Conservation (phyloP, 2,888 invertebrate genomes). For the Rhagium mordax region DNA sequence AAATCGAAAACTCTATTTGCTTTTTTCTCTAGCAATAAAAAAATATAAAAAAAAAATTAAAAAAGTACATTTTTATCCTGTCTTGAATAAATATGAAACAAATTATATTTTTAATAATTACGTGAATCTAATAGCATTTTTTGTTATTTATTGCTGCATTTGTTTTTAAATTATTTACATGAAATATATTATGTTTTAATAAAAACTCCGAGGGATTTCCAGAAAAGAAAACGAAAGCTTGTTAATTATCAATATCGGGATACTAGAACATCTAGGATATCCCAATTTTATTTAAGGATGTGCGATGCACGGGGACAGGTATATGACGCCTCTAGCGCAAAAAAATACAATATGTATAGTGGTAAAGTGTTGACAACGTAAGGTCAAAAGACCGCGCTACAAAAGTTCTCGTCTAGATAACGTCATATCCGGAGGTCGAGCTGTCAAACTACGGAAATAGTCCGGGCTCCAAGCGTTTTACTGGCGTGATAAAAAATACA, state of each 20-base stretch:
- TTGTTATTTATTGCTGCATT: too few species aligned
- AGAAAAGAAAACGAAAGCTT: too few species aligned
- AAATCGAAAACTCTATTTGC: too few species aligned
- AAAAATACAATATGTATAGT: slow-evolving; percentile 39
- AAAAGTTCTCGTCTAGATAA: slow-evolving; percentile 66
- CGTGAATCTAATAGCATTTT: too few species aligned
- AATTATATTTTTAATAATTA: too few species aligned
- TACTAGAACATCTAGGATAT: not conserved
- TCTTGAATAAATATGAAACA: too few species aligned
- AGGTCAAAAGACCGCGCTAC: slow-evolving; percentile 58
- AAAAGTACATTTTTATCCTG: too few species aligned
- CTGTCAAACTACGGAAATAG: slow-evolving; percentile 70
- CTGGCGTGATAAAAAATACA: slow-evolving; percentile 67
- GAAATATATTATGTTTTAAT: too few species aligned
- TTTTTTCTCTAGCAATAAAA: too few species aligned
- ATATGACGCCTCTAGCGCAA: slow-evolving; percentile 28
- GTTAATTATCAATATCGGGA: not conserved
- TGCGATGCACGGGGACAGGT: slow-evolving; percentile 24
- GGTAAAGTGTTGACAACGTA: slow-evolving; percentile 51
- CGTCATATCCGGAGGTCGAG: slow-evolving; percentile 69
- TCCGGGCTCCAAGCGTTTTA: slow-evolving; percentile 65
- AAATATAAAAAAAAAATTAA: too few species aligned
- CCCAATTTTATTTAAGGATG: slow-evolving; percentile 22
- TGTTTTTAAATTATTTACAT: too few species aligned
- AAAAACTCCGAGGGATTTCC: too few species aligned